Conservation (phyloP, 2,113 vertebrate genomes). For the Danio rerio region GRCz12tu NC_133181.1:38299001-38299500, state of each 20-base stretch:
- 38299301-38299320: constrained; percentile 39
- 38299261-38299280: constrained; percentile 29
- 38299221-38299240: neutral
- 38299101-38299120: neutral
- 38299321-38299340: constrained; percentile 36
- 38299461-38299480: constrained; percentile 39
- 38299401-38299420: constrained; percentile 6
- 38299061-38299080: too few relatives aligned
- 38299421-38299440: constrained; percentile 37
- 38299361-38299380: constrained; percentile 35
- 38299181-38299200: constrained; percentile 1
- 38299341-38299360: constrained; percentile 21
- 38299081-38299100: too few relatives aligned
- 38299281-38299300: constrained; percentile 36
- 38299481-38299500: constrained; percentile 22
- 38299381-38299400: constrained; percentile 25
- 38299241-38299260: constrained; percentile 12
- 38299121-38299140: too few relatives aligned
- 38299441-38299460: constrained; percentile 24
- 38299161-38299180: neutral
- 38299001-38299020: too few relatives aligned
- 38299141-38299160: neutral
- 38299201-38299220: constrained; percentile 9
- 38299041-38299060: too few relatives aligned
- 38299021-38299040: too few relatives aligned